phyloP scores from a whole-genome alignment of 2,888 invertebrate genomes.

The Myathropa florea region DNA sequence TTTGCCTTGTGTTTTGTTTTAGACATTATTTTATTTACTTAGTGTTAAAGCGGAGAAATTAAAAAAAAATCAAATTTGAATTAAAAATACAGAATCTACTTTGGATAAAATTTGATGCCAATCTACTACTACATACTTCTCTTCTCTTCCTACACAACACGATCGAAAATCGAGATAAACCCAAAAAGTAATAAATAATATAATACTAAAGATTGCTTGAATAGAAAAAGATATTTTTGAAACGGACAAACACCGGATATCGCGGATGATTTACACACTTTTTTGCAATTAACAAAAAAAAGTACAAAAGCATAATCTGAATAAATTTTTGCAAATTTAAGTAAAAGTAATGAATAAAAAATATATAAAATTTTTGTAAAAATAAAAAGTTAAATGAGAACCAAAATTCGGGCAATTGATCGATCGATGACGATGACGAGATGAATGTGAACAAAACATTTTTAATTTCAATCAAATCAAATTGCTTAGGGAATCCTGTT shows the following conservation, averaged over 20 bases:
- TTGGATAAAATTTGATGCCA: constrained; percentile 64
- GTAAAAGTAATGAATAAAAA: constrained; percentile 21
- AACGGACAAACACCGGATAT: constrained; percentile 49
- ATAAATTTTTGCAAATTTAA: constrained; percentile 60
- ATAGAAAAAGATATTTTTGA: constrained; percentile 30
- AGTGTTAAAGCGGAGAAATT: constrained; percentile 59
- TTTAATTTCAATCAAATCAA: constrained; percentile 71
- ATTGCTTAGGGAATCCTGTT: constrained; percentile 79
- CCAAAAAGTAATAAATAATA: constrained; percentile 12
- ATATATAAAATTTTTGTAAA: constrained; percentile 19
- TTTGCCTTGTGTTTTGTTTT: constrained; percentile 62
- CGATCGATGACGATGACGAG: constrained; percentile 49
- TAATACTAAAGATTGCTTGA: constrained; percentile 7
- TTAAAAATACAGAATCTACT: constrained; percentile 55
- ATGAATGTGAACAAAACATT: constrained; percentile 57
- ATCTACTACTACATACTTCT: constrained; percentile 64
- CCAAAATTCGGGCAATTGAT: constrained; percentile 55
- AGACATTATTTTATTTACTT: constrained; percentile 48
- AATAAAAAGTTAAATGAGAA: constrained; percentile 29
- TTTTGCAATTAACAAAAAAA: constrained; percentile 41
- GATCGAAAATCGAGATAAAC: constrained; percentile 49
- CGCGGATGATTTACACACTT: constrained; percentile 62
- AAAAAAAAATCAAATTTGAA: constrained; percentile 39
- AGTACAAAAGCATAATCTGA: constrained; percentile 34
- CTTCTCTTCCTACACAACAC: constrained; percentile 71